phyloP scores from a whole-genome alignment of 1,140 invertebrate species.

The Panonychus citri region DNA sequence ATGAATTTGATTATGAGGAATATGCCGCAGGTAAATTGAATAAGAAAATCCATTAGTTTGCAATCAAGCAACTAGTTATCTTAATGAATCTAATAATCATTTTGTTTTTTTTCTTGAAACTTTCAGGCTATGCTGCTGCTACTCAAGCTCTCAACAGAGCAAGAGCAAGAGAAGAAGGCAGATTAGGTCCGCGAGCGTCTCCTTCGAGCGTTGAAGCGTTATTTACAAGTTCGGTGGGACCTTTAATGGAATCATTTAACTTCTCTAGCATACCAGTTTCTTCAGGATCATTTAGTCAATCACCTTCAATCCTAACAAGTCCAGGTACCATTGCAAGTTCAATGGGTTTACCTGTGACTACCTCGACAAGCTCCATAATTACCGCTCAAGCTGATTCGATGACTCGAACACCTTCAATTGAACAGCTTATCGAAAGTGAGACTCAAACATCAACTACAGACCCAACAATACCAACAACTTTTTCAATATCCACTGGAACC shows the following conservation, averaged over 20 bases:
- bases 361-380: neutral
- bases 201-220: neutral
- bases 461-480: neutral
- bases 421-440: neutral
- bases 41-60: too few species aligned
- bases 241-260: neutral
- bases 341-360: neutral
- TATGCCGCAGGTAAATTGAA: neutral
- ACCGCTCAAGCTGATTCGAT: neutral
- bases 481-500: neutral
- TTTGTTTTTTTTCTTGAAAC: too few species aligned
- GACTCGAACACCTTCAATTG: neutral
- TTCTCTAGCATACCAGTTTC: neutral
- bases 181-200: neutral
- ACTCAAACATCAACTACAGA: neutral
- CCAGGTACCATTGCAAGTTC: neutral
- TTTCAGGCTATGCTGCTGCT: too few species aligned
- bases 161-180: too few species aligned
- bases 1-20: too few species aligned
- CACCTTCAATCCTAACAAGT: neutral
- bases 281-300: neutral
- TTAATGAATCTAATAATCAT: too few species aligned
- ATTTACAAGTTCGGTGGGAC: neutral
- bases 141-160: too few species aligned
- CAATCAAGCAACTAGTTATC: neutral